Conservation (phyloP, 2,113 vertebrate genomes). For the Pristiophorus japonicus region DNA sequence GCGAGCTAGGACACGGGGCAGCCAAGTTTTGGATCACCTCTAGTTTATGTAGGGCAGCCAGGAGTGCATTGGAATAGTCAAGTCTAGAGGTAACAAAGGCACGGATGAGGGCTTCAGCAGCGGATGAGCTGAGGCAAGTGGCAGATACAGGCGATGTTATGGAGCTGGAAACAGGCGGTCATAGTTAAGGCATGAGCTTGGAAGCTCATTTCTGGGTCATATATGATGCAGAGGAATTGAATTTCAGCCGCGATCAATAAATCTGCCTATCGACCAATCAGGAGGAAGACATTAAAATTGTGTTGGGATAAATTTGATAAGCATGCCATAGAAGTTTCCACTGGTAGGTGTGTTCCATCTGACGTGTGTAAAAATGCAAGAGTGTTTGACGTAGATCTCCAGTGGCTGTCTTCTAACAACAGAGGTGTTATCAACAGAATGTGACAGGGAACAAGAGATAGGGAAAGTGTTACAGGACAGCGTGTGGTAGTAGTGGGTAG, state of each 20-base stretch:
- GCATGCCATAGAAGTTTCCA: not conserved
- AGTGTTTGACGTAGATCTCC: not conserved
- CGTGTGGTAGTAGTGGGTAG: not conserved
- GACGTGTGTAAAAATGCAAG: not conserved
- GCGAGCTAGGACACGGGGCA: too few species aligned
- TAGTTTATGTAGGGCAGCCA: too few species aligned
- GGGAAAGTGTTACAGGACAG: not conserved
- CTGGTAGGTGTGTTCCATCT: not conserved
- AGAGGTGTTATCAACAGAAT: not conserved
- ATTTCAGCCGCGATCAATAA: not conserved
- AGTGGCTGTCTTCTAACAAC: not conserved
- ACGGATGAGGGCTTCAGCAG: too few species aligned
- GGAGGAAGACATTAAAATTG: not conserved
- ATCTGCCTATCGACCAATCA: not conserved
- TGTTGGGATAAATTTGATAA: not conserved
- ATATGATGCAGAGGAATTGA: too few species aligned
- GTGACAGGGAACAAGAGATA: not conserved
- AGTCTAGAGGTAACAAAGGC: too few species aligned
- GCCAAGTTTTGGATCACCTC: too few species aligned
- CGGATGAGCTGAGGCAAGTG: too few species aligned
- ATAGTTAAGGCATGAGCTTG: too few species aligned
- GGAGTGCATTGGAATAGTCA: too few species aligned
- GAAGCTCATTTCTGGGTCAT: too few species aligned
- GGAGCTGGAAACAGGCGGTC: too few species aligned
- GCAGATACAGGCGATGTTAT: too few species aligned